A percentile compares a stretch with the other conserved stretches of the same genome.
These are phyloP conservation scores for Oncorhynchus nerka DNA, from an alignment of 2,113 vertebrate species.

Conservation along the genomic window DNA sequence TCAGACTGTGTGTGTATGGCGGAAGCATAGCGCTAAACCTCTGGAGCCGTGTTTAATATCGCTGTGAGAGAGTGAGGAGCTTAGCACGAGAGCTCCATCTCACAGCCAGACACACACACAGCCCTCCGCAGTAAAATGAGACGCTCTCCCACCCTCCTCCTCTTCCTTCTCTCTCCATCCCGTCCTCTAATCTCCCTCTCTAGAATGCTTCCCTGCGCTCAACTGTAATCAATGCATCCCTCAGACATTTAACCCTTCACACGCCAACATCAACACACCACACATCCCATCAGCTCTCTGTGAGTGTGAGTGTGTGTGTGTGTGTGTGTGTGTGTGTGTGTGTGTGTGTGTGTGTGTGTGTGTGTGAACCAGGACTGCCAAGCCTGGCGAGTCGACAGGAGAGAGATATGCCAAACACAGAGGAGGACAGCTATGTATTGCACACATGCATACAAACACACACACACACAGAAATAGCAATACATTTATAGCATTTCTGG, in stretches of 20 bases:
- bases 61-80: slow-evolving; percentile 69
- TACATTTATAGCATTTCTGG: too few species aligned
- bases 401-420: background rate
- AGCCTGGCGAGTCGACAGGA: background rate
- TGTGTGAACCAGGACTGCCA: background rate
- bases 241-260: slow-evolving; percentile 71
- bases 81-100: slow-evolving; percentile 70
- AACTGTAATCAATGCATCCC: slow-evolving; percentile 76
- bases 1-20: slow-evolving; percentile 6
- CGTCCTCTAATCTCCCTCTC: slow-evolving; percentile 73
- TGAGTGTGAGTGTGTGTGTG: background rate
- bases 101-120: slow-evolving; percentile 56
- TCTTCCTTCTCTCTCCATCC: slow-evolving; percentile 1
- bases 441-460: background rate
- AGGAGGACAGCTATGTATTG: slow-evolving; percentile 12
- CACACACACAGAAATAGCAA: too few species aligned
- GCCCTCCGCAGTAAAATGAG: slow-evolving; percentile 66
- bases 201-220: slow-evolving; percentile 71
- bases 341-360: too few species aligned
- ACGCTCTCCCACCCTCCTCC: slow-evolving; percentile 16
- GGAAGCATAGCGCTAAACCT: slow-evolving; percentile 61
- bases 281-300: too few species aligned
- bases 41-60: slow-evolving; percentile 69
- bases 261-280: background rate
- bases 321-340: background rate